Conservation (phyloP, 1,140 invertebrate species). For the Drosophila tropicalis region DNA sequence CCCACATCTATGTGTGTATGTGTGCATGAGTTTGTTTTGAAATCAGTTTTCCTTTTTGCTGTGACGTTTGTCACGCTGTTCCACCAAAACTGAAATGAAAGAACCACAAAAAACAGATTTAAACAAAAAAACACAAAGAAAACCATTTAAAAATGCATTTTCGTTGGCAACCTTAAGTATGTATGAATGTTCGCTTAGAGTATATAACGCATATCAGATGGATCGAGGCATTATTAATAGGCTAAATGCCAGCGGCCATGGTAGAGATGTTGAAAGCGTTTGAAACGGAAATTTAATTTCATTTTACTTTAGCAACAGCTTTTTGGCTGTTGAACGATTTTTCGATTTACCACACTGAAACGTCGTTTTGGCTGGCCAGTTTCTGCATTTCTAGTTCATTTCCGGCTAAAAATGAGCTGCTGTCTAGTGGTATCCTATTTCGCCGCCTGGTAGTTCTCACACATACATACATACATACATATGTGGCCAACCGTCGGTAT, state of each 20-base stretch:
- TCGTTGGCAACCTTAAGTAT: conserved; percentile 33
- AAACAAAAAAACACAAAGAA: conserved; percentile 3
- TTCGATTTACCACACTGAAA: conserved; percentile 63
- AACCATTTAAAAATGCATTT: conserved; percentile 48
- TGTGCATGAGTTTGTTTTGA: conserved; percentile 55
- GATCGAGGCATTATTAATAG: conserved; percentile 23
- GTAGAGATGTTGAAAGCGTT: conserved; percentile 25
- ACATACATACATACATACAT: conserved; percentile 1
- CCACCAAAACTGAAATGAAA: conserved; percentile 35
- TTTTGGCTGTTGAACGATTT: conserved; percentile 56
- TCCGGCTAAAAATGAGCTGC: conserved; percentile 78
- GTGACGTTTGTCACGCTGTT: conserved; percentile 50
- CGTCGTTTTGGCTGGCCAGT: conserved; percentile 61
- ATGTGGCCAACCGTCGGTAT: conserved; percentile 34
- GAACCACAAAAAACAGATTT: conserved; percentile 34
- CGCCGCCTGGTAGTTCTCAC: conserved; percentile 11
- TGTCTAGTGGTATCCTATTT: conserved; percentile 39
- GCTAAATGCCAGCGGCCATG: not conserved
- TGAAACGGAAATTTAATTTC: conserved; percentile 78
- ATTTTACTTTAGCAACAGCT: conserved; percentile 47
- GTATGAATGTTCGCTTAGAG: not conserved
- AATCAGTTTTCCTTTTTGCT: conserved; percentile 65
- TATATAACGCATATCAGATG: conserved; percentile 18
- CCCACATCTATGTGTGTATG: conserved; percentile 1
- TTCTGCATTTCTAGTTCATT: conserved; percentile 77